These are phyloP conservation scores for Perizoma affinitatum DNA, from an alignment of 2,888 invertebrate species.

Conservation along the genomic window DNA sequence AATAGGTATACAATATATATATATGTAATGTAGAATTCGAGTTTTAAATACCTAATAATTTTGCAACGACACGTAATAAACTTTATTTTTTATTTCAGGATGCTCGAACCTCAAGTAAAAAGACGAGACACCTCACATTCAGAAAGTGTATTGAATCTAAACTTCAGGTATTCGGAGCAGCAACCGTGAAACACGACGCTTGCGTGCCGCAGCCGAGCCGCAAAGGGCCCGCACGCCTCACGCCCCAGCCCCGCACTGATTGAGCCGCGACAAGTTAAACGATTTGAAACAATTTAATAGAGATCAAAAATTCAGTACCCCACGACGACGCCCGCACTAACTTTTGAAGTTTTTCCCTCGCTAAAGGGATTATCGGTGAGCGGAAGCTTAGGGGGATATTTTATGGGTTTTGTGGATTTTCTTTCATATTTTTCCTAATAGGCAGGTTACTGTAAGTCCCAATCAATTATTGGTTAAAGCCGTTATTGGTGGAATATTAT, in stretches of 20 bases:
- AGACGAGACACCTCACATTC: conserved; percentile 1
- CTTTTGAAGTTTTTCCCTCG: conserved; percentile 84
- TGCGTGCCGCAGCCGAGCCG: conserved; percentile 29
- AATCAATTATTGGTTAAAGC: conserved; percentile 29
- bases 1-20: no score
- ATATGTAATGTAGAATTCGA: no score
- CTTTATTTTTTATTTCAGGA: not conserved
- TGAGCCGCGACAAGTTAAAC: conserved; percentile 85
- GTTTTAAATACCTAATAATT: no score
- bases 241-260: conserved; percentile 66
- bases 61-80: not conserved
- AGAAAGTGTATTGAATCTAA: conserved; percentile 33
- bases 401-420: conserved; percentile 74
- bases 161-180: conserved; percentile 65
- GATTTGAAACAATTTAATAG: conserved; percentile 85
- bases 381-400: conserved; percentile 76
- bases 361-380: conserved; percentile 82
- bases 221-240: conserved; percentile 44
- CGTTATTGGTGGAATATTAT: conserved; percentile 28
- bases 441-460: conserved; percentile 28
- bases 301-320: conserved; percentile 82
- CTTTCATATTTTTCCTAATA: conserved; percentile 62
- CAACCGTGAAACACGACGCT: conserved; percentile 60
- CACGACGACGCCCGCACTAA: conserved; percentile 76
- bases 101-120: not conserved